phyloP scores from a whole-genome alignment of 2,888 invertebrate genomes.

The Cenopis cana region DNA sequence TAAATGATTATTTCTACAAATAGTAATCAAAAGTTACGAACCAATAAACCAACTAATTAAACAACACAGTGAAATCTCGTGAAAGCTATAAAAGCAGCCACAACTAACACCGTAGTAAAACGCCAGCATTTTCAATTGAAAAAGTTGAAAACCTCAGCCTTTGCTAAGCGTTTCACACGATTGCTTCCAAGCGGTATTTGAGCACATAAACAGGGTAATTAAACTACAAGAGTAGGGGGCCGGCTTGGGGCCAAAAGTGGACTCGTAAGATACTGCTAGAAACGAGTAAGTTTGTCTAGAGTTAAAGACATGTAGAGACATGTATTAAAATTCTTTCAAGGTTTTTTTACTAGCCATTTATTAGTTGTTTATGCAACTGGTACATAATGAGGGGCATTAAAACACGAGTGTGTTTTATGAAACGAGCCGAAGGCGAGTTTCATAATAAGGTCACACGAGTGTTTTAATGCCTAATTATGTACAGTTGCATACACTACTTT shows the following conservation, averaged over 20 bases:
- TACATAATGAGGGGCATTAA: too few relatives aligned
- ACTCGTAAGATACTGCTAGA: too few relatives aligned
- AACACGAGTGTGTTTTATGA: too few relatives aligned
- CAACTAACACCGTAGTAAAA: conserved; percentile 18
- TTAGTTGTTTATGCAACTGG: too few relatives aligned
- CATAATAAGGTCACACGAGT: too few relatives aligned
- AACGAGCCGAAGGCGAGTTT: too few relatives aligned
- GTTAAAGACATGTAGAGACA: background rate
- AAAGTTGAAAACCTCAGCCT: conserved; percentile 43
- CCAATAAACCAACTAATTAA: background rate
- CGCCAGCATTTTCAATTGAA: conserved; percentile 35
- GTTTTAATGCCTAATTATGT: too few relatives aligned
- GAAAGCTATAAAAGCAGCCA: conserved; percentile 20
- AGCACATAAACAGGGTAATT: conserved; percentile 48
- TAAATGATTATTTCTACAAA: background rate
- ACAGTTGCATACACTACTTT: too few relatives aligned
- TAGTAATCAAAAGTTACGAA: too few relatives aligned
- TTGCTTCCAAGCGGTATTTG: conserved; percentile 43
- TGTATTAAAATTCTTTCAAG: background rate
- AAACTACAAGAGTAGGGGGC: too few relatives aligned
- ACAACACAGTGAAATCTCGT: conserved; percentile 10
- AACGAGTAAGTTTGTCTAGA: background rate
- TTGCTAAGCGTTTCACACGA: conserved; percentile 40
- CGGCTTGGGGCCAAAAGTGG: too few relatives aligned
- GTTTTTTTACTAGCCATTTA: background rate